Evolutionary conservation across 1,140 invertebrate species (phyloP), one percentile per base, ranked within the genome.

Genomic region (Trichomalopsis sarcophagae): DNA sequence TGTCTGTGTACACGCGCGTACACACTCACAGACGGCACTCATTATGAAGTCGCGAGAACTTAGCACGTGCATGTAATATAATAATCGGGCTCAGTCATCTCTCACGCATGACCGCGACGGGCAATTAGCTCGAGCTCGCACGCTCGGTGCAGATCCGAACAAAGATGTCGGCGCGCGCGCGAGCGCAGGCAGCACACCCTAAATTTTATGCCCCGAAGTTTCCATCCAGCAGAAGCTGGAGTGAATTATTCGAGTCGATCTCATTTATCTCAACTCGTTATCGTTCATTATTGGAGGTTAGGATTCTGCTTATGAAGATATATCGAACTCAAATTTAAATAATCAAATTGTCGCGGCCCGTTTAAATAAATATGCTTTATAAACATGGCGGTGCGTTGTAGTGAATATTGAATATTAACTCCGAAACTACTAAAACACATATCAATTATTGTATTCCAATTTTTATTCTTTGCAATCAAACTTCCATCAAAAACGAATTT

Each of bases 71-170:
- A 21, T 76, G 47, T 76, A 83, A 76, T 81, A 69, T 80, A 80
- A 80, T 80, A 84, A 84, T 85, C 84, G 84, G n/a, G 77, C 21
- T 10, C 21, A 36, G 23, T 36, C n/a, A 81, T 81, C 80, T 77
- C 84, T 82, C 80, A 82, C 80, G 84, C 84, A 81, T 81, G 78
- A 81, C 71, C 78, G 78, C 68, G 69, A 80, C 77, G 79, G 27
- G 55, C 79, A 85, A 85, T 85, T 85, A 85, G 74, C 80, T 47
- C n/a, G 4, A 62, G 21, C 79, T 44, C 55, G 33, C 77, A 78
- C 79, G 71, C 36, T 73, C 11, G 6, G 1, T 27, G 27, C 44
- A 36, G 21, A 77, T 77, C 47, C 47, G 77, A 69, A 84, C 83
- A 80, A 84, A 80, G 83, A 84, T 80, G 33, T 74, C 68, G 77